Evolutionary conservation across 1,140 invertebrate genomes (phyloP).

Genomic region (Eriosoma lanigerum): DNA sequence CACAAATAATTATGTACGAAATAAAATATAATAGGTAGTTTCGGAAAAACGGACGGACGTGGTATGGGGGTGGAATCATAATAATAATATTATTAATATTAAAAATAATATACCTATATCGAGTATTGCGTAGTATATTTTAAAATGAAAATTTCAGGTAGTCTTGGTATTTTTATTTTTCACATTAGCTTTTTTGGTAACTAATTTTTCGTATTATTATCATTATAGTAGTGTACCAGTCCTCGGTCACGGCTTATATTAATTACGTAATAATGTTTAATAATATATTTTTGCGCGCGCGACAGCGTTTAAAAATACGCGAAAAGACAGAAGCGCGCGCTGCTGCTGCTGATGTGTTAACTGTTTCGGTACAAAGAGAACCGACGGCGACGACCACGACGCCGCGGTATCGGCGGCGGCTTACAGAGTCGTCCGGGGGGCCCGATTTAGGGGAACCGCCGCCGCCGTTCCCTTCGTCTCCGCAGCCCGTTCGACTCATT

Average conservation of each 20-base stretch:
- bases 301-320: conserved; percentile 5
- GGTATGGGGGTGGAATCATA: too few relatives aligned
- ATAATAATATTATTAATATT: too few relatives aligned
- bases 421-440: conserved; percentile 52
- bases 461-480: neutral
- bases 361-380: conserved; percentile 18
- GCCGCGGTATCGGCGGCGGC: conserved; percentile 19
- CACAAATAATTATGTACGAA: conserved; percentile 4
- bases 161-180: too few relatives aligned
- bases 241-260: too few relatives aligned
- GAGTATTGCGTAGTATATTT: neutral
- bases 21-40: conserved; percentile 7
- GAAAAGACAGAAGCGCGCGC: neutral
- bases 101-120: too few relatives aligned
- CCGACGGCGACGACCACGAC: conserved; percentile 6
- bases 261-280: too few relatives aligned
- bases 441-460: conserved; percentile 45
- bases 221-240: too few relatives aligned
- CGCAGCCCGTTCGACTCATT: neutral
- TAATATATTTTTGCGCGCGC: neutral
- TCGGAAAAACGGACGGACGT: neutral
- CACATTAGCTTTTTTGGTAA: too few relatives aligned
- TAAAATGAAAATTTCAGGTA: too few relatives aligned
- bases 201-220: too few relatives aligned
- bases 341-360: neutral